These are phyloP conservation scores for Nomada hirtipes DNA, from an alignment of 2,888 invertebrate species.

Conservation along the genomic window DNA sequence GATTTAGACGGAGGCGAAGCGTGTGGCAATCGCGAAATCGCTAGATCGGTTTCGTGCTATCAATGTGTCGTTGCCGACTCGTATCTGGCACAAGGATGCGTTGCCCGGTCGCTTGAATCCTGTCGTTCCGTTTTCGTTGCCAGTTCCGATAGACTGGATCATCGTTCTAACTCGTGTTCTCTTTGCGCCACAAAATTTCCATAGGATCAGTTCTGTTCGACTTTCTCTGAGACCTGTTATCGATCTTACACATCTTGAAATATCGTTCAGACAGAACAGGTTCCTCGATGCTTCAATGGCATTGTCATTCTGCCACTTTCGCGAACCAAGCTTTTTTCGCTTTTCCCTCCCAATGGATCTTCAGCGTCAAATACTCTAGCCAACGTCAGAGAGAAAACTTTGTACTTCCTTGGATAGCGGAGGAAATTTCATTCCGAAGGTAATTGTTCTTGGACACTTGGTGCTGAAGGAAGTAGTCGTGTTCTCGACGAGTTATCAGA, in stretches of 20 bases:
- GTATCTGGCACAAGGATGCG: constrained; percentile 69
- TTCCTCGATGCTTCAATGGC: constrained; percentile 27
- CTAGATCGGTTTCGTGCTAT: constrained; percentile 46
- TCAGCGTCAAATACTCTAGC: not conserved
- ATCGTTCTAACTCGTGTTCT: not conserved
- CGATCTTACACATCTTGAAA: constrained; percentile 48
- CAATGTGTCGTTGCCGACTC: constrained; percentile 56
- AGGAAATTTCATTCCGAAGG: not conserved
- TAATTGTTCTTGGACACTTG: not conserved
- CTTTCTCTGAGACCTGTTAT: constrained; percentile 63
- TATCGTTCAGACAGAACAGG: constrained; percentile 31
- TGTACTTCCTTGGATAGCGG: not conserved
- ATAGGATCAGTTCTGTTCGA: constrained; percentile 45
- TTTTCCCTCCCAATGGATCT: not conserved
- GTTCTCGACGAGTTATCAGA: not conserved
- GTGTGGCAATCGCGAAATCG: constrained; percentile 52
- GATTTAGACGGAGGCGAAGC: constrained; percentile 36
- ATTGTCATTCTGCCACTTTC: constrained; percentile 44
- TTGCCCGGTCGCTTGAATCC: constrained; percentile 41
- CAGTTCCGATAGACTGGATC: too few relatives aligned
- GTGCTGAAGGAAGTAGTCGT: not conserved
- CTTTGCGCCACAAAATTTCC: constrained; percentile 45
- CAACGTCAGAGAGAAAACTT: not conserved
- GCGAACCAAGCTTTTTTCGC: constrained; percentile 22
- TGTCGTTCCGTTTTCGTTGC: constrained; percentile 37